These are phyloP conservation scores for Sesamia nonagrioides DNA, from an alignment of 1,140 invertebrate genomes.

Conservation along the genomic window DNA sequence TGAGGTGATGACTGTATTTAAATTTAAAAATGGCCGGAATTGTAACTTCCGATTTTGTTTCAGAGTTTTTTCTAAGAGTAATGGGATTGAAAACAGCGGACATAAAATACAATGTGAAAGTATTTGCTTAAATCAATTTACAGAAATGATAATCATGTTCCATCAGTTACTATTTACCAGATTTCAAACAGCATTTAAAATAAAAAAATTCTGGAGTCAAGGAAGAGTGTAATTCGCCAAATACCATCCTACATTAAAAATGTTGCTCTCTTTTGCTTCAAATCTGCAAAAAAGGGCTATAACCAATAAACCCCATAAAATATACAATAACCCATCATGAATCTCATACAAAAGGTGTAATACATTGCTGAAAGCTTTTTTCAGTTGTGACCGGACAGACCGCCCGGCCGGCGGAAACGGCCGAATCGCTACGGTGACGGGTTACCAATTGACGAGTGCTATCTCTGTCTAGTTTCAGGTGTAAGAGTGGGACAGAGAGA, in stretches of 20 bases:
- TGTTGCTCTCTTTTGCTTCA: background rate
- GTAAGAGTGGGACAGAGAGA: slow-evolving; percentile 55
- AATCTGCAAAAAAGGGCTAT: background rate
- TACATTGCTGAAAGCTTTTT: slow-evolving; percentile 81
- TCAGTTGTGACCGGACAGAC: slow-evolving; percentile 71
- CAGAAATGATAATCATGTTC: too few relatives aligned
- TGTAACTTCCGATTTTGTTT: too few relatives aligned
- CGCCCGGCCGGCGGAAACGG: slow-evolving; percentile 61
- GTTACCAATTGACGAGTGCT: slow-evolving; percentile 46
- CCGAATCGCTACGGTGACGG: slow-evolving; percentile 42
- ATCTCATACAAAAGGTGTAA: slow-evolving; percentile 61
- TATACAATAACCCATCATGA: slow-evolving; percentile 26
- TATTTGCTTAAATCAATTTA: too few relatives aligned
- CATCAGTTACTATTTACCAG: too few relatives aligned
- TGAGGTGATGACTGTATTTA: too few relatives aligned
- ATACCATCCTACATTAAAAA: background rate
- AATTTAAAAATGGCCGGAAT: too few relatives aligned
- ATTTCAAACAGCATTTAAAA: too few relatives aligned
- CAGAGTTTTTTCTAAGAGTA: too few relatives aligned
- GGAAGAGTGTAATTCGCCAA: too few relatives aligned
- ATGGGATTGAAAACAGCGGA: too few relatives aligned
- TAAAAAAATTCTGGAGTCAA: too few relatives aligned
- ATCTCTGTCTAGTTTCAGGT: slow-evolving; percentile 51
- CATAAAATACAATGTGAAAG: too few relatives aligned
- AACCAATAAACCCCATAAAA: slow-evolving; percentile 24